Evolutionary conservation across 2,113 vertebrate species (phyloP), one percentile per base, ranked within the genome.

Genomic region (Hylia prasina): DNA sequence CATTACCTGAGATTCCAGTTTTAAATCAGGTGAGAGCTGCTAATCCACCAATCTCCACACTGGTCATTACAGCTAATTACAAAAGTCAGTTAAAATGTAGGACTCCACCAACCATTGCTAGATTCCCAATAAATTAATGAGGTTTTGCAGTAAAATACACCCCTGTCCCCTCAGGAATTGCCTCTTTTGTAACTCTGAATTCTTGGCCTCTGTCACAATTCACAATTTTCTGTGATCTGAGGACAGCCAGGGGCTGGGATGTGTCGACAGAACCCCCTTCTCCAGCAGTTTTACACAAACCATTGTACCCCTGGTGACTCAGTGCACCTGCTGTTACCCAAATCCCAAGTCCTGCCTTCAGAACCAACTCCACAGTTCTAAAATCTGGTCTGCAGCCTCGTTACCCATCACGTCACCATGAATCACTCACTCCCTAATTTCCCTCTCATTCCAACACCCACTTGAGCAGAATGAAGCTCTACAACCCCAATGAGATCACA

Each of bases 121-220:
- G 22, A 24, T 7, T 44, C 33, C 37, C 6, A 39, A 8, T 5
- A 11, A 40, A 81, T 39, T 2, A 22, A n/a, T 0, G 16, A 35
- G 50, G 19, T 31, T 72, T 44, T 39, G 39, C 64, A 70, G 44
- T 11, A 17, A 44, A 68, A 57, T 0, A 45, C 0, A 39, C 0
- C 24, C 40, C 40, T 27, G 76, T 9, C 8, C 51, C 42, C 71
- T 15, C 6, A 9, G 47, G 25, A 48, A 39, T 24, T 7, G 20
- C 6, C 44, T 81, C 12, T 57, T 13, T 65, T 20, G 21, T 33
- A 35, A 39, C 54, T 50, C 1, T 18, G 50, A 60, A 21, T 6
- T 22, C 7, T 10, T 2, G 4, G 40, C 20, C 24, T 51, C 58
- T 44, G 1, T 8, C 45, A 16, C 0, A 10, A 28, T 10, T 64